A percentile compares a stretch with the other conserved stretches of the same genome.
Evolutionary conservation across 2,797 vertebrate species (phyloP).

Genomic region (Girardinus metallicus): DNA sequence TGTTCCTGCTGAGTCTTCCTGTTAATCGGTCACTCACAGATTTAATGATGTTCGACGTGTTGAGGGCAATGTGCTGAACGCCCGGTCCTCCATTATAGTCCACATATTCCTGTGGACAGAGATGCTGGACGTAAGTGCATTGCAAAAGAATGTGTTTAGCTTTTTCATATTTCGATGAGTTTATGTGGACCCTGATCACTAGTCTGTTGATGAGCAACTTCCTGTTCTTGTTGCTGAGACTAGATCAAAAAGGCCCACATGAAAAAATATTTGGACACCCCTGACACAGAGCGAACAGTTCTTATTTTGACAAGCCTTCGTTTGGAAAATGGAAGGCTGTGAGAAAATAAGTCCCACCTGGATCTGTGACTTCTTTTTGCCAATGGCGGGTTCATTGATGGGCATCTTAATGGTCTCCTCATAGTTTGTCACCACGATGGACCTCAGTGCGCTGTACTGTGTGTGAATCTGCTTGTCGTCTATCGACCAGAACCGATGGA

Average conservation of each 20-base stretch:
- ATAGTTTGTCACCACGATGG: slow-evolving; percentile 86
- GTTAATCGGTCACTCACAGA: slow-evolving; percentile 70
- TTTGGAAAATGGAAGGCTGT: background rate
- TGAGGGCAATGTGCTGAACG: slow-evolving; percentile 87
- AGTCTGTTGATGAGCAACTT: background rate
- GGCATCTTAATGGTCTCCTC: slow-evolving; percentile 90
- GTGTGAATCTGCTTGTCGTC: slow-evolving; percentile 88
- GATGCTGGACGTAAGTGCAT: background rate
- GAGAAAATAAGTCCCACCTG: slow-evolving; percentile 73
- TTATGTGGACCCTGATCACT: background rate
- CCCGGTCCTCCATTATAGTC: slow-evolving; percentile 86
- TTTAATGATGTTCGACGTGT: slow-evolving; percentile 85
- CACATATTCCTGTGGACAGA: slow-evolving; percentile 81
- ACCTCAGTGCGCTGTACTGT: slow-evolving; percentile 84
- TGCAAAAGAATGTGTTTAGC: background rate
- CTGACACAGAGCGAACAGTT: background rate
- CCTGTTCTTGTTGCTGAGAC: too few relatives aligned
- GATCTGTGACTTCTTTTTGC: slow-evolving; percentile 85
- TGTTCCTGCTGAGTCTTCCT: slow-evolving; percentile 16
- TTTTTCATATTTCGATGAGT: background rate
- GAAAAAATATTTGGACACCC: too few relatives aligned
- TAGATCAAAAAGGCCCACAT: too few relatives aligned
- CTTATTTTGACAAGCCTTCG: background rate
- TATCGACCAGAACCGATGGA: slow-evolving; percentile 89
- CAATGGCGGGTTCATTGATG: slow-evolving; percentile 86